Percentiles rank a stretch among this genome's conserved stretches.
Evolutionary conservation across 2,113 vertebrate genomes (phyloP).

Genomic region (Boleophthalmus pectinirostris): DNA sequence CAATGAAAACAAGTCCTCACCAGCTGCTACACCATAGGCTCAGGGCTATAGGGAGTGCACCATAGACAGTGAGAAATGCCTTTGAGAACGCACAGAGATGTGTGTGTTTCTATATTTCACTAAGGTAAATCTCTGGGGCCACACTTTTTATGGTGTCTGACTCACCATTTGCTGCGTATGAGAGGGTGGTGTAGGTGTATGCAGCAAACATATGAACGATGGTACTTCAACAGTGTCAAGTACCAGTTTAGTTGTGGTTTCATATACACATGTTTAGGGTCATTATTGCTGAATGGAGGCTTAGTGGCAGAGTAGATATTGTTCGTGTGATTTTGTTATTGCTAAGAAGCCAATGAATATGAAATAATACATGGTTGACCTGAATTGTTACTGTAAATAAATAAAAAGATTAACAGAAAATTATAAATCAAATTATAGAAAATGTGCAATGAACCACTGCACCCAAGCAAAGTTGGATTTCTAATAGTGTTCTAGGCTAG

Average conservation of each 20-base stretch:
- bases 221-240: constrained; percentile 14
- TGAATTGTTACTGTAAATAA: not conserved
- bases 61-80: constrained; percentile 62
- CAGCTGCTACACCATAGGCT: constrained; percentile 55
- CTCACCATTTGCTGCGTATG: constrained; percentile 41
- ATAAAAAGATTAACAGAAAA: not conserved
- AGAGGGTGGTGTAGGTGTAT: constrained; percentile 51
- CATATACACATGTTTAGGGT: not conserved
- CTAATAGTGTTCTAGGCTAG: too few relatives aligned
- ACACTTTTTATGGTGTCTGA: constrained; percentile 44
- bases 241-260: not conserved
- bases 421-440: too few relatives aligned
- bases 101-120: constrained; percentile 49
- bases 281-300: not conserved
- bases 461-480: not conserved
- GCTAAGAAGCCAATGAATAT: not conserved
- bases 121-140: constrained; percentile 45
- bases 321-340: too few relatives aligned
- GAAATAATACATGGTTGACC: too few relatives aligned
- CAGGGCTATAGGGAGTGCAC: constrained; percentile 28
- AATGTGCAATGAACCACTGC: not conserved
- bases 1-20: constrained; percentile 56
- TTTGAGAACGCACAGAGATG: constrained; percentile 39
- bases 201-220: constrained; percentile 15
- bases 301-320: too few relatives aligned